phyloP scores from a whole-genome alignment of 2,113 vertebrate genomes.

The Mastomys natalensis region DNA sequence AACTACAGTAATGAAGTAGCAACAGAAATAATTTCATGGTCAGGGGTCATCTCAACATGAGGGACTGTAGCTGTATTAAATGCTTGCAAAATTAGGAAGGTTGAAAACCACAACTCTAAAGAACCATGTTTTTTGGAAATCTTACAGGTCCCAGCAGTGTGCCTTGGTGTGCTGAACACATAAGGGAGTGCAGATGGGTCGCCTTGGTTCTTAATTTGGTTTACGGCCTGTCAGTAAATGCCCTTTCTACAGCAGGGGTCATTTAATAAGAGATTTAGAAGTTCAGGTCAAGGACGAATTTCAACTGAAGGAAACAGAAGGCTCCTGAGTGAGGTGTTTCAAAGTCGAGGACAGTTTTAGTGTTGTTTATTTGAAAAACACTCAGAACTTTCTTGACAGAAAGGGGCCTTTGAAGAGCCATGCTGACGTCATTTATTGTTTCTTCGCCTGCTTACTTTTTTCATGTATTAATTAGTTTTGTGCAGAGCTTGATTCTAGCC shows the following conservation, averaged over 20 bases:
- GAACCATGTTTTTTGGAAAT: neutral
- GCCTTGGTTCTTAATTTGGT: neutral
- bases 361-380: neutral
- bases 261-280: conserved; percentile 29
- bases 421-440: conserved; percentile 1
- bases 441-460: neutral
- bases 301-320: conserved; percentile 43
- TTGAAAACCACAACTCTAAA: neutral
- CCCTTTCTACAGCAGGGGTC: conserved; percentile 34
- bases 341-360: neutral
- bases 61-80: neutral
- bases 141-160: fast-evolving
- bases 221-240: conserved; percentile 54
- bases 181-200: neutral
- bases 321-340: conserved; percentile 20
- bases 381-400: neutral
- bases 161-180: no score
- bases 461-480: neutral
- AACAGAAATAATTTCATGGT: neutral
- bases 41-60: neutral
- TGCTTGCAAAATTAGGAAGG: neutral
- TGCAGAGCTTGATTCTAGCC: neutral
- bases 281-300: conserved; percentile 60
- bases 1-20: neutral
- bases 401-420: neutral